Evolutionary conservation across 2,888 invertebrate species (phyloP).

Genomic region (Microdon myrmicae): DNA sequence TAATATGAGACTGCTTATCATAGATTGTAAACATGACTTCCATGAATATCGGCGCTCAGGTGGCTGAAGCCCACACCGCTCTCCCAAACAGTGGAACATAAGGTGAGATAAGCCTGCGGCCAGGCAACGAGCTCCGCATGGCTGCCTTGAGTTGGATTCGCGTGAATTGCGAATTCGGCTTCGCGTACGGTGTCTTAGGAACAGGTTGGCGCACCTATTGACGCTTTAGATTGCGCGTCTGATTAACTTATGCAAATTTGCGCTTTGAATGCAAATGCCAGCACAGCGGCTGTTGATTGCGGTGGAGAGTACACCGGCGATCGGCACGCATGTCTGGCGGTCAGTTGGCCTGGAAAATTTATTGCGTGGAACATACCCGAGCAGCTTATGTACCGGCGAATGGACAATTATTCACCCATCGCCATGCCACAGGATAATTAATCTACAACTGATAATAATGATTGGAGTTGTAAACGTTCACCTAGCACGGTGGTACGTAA

Average conservation of each 20-base stretch:
- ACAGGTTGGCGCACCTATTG: conserved; percentile 7
- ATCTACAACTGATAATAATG: conserved; percentile 41
- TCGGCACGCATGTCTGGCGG: conserved; percentile 20
- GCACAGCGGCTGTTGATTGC: conserved; percentile 7
- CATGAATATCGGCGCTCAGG: conserved; percentile 26
- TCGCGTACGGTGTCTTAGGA: conserved; percentile 8
- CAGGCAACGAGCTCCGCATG: conserved; percentile 6
- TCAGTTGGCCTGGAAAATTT: conserved; percentile 40
- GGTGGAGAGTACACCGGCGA: not conserved
- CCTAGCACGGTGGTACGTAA: no score
- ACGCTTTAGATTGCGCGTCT: conserved; percentile 28
- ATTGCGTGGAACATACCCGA: conserved; percentile 42
- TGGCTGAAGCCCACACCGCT: conserved; percentile 14
- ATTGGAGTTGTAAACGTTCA: conserved; percentile 37
- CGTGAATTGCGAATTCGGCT: conserved; percentile 27
- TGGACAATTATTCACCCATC: conserved; percentile 24
- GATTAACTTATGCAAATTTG: conserved; percentile 51
- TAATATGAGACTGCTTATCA: conserved; percentile 35
- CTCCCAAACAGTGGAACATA: not conserved
- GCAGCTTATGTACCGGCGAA: conserved; percentile 7
- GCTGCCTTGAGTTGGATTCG: conserved; percentile 18
- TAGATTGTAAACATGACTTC: conserved; percentile 34
- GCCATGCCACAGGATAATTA: conserved; percentile 23
- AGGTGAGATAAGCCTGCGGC: conserved; percentile 24
- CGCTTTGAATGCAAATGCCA: conserved; percentile 37